Evolutionary conservation across 2,888 invertebrate genomes (phyloP).

Genomic region (Lochmaea capreae): DNA sequence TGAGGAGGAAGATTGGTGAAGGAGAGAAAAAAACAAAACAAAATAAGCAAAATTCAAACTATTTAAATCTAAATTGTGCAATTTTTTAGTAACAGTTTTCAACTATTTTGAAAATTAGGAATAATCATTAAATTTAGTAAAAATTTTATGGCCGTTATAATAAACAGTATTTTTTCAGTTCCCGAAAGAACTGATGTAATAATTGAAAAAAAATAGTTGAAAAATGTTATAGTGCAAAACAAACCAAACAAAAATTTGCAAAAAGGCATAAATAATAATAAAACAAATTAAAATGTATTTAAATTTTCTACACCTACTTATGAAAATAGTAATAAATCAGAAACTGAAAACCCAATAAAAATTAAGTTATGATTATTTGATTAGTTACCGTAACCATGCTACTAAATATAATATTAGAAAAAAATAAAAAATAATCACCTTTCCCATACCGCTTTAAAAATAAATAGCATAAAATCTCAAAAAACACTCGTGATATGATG

Average conservation of each 20-base stretch:
- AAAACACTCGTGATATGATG: background rate
- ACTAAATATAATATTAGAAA: conserved; percentile 21
- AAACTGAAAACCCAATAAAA: conserved; percentile 24
- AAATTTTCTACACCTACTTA: conserved; percentile 23
- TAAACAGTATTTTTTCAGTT: background rate
- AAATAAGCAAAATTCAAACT: conserved; percentile 56
- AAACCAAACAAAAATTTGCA: conserved; percentile 32
- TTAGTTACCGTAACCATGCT: conserved; percentile 31
- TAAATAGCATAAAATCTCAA: conserved; percentile 16
- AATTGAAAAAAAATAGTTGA: conserved; percentile 15
- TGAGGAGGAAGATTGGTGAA: conserved; percentile 21
- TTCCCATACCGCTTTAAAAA: conserved; percentile 11
- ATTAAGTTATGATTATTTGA: conserved; percentile 15
- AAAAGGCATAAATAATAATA: conserved; percentile 23
- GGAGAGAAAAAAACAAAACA: conserved; percentile 58
- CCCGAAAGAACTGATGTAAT: too few species aligned
- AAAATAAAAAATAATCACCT: background rate
- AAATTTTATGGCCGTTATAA: background rate
- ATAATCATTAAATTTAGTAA: background rate
- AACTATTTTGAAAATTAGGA: conserved; percentile 12
- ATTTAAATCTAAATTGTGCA: conserved; percentile 39
- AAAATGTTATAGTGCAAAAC: conserved; percentile 31
- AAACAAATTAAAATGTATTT: conserved; percentile 17
- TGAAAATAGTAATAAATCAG: conserved; percentile 13
- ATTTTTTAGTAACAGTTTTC: conserved; percentile 38